Evolutionary conservation across 1,140 invertebrate species (phyloP).

Genomic region (Ditylenchus dipsaci): DNA sequence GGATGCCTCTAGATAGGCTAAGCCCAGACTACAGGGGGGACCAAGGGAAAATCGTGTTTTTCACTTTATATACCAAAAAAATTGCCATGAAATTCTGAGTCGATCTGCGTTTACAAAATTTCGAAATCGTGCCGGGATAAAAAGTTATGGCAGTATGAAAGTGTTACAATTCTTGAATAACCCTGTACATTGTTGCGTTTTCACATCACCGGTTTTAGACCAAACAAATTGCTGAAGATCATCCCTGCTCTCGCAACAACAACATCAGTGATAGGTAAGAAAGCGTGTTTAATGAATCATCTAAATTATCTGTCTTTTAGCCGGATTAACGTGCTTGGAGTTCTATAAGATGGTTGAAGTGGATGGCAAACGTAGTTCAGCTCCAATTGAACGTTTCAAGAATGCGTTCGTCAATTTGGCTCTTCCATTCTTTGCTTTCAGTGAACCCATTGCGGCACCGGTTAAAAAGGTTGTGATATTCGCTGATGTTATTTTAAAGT

Average conservation of each 20-base stretch:
- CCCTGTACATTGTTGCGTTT: slow-evolving; percentile 34
- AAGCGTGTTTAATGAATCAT: too few species aligned
- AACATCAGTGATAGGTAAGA: slow-evolving; percentile 76
- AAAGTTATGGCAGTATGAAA: too few species aligned
- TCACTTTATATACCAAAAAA: too few species aligned
- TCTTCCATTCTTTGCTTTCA: slow-evolving; percentile 91
- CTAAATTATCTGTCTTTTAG: too few species aligned
- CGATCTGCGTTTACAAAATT: too few species aligned
- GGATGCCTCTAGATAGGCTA: too few species aligned
- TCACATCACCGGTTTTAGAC: slow-evolving; percentile 62
- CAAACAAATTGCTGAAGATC: slow-evolving; percentile 95
- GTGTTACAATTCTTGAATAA: too few species aligned
- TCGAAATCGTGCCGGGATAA: too few species aligned
- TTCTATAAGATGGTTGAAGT: slow-evolving; percentile 77
- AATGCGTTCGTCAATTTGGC: slow-evolving; percentile 96
- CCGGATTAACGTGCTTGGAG: slow-evolving; percentile 84
- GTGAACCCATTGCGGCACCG: slow-evolving; percentile 83
- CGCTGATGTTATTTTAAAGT: too few species aligned
- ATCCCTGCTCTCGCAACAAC: slow-evolving; percentile 98
- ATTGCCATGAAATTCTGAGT: too few species aligned
- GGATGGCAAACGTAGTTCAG: slow-evolving; percentile 56
- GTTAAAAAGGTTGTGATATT: slow-evolving; percentile 63
- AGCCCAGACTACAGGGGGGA: too few species aligned
- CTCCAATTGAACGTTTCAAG: slow-evolving; percentile 72
- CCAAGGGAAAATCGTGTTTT: too few species aligned